phyloP scores from a whole-genome alignment of 2,113 vertebrate species.

The Myiozetetes cayanensis region DNA sequence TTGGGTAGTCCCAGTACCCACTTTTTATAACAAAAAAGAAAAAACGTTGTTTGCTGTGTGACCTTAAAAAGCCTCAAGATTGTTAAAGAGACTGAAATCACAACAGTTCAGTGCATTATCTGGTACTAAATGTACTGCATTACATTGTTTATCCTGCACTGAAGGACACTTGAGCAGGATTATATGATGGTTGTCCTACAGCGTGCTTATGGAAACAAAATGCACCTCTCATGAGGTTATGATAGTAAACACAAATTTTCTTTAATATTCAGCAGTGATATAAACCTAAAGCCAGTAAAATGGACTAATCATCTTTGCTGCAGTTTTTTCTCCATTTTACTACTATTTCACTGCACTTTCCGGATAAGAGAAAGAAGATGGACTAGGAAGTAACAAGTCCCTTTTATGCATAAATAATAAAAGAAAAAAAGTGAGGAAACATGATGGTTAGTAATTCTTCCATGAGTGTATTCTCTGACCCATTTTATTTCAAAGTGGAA shows the following conservation, averaged over 20 bases:
- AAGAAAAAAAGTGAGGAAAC: neutral
- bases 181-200: neutral
- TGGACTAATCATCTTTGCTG: neutral
- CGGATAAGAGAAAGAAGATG: neutral
- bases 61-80: neutral
- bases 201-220: conserved; percentile 14
- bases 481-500: neutral
- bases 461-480: neutral
- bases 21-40: neutral
- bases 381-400: neutral
- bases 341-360: neutral
- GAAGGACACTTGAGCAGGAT: neutral
- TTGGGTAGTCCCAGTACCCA: neutral
- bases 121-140: neutral
- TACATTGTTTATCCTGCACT: neutral
- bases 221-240: neutral
- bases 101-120: neutral
- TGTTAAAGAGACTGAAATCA: neutral
- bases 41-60: neutral
- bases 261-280: neutral
- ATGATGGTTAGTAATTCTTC: neutral
- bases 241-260: conserved; percentile 6
- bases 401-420: neutral
- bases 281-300: neutral
- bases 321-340: neutral